phyloP scores from a whole-genome alignment of 2,113 vertebrate species.

The Lepus timidus region DNA sequence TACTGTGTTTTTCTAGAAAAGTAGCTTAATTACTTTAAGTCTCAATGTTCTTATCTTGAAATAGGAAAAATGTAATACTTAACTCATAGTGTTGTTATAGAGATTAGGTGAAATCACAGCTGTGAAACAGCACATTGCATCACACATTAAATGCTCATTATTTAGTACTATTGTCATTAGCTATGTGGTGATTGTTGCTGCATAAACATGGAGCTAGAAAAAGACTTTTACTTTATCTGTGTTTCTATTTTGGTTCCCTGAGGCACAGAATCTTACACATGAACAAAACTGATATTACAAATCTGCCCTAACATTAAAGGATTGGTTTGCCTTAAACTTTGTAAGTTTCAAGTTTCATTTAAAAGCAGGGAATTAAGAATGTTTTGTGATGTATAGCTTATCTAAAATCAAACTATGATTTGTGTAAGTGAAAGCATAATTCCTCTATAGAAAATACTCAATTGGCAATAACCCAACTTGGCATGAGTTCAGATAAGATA shows the following conservation, averaged over 20 bases:
- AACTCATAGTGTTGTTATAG: neutral
- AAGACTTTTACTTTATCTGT: neutral
- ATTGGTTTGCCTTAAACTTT: constrained; percentile 40
- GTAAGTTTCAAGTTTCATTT: constrained; percentile 9
- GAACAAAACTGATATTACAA: neutral
- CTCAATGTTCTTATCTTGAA: constrained; percentile 50
- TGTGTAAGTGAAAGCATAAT: constrained; percentile 4
- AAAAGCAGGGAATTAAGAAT: neutral
- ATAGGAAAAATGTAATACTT: constrained; percentile 2
- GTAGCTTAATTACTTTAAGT: neutral
- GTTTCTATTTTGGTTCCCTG: constrained; percentile 31
- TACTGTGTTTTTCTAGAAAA: neutral
- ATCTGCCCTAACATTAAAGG: neutral
- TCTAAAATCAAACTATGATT: constrained; percentile 15
- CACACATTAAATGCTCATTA: neutral
- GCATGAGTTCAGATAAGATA: constrained; percentile 5
- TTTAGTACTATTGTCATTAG: neutral
- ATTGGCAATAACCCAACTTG: neutral
- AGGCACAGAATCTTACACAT: neutral
- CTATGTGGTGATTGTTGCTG: neutral
- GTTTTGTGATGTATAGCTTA: neutral
- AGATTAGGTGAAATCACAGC: constrained; percentile 5
- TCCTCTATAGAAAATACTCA: neutral
- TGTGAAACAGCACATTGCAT: neutral
- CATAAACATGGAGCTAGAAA: neutral